Evolutionary conservation across 2,888 invertebrate species (phyloP).

Genomic region (Hymenopus coronatus): DNA sequence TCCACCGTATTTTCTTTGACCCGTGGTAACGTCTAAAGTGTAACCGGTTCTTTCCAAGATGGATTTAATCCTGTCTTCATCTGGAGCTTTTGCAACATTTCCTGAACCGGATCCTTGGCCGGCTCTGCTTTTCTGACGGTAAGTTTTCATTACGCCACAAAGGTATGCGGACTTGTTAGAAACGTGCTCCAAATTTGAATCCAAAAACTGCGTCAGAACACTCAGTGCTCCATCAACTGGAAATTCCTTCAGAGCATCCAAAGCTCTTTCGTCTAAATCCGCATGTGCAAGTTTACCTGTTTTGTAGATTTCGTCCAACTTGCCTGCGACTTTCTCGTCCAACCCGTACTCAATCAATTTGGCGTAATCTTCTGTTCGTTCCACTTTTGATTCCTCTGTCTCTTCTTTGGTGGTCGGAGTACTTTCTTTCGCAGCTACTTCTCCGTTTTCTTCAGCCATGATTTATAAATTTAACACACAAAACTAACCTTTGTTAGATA

Average conservation of each 20-base stretch:
- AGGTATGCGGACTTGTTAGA: slow-evolving; percentile 99
- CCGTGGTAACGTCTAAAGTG: slow-evolving; percentile 96
- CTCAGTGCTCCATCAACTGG: slow-evolving; percentile 91
- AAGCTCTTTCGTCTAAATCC: slow-evolving; percentile 95
- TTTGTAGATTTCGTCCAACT: slow-evolving; percentile 81
- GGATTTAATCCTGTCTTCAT: slow-evolving; percentile 89
- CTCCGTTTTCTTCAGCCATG: slow-evolving; percentile 86
- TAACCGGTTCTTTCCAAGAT: slow-evolving; percentile 96
- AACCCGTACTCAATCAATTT: slow-evolving; percentile 95
- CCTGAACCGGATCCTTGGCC: slow-evolving; percentile 54
- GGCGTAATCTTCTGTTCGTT: slow-evolving; percentile 86
- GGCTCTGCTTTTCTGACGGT: slow-evolving; percentile 84
- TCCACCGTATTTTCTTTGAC: slow-evolving; percentile 98
- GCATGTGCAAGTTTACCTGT: slow-evolving; percentile 86
- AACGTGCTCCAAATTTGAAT: slow-evolving; percentile 98
- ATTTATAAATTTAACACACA: slow-evolving; percentile 46
- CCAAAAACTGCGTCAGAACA: slow-evolving; percentile 94
- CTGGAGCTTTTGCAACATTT: slow-evolving; percentile 78
- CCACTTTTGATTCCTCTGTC: slow-evolving; percentile 60
- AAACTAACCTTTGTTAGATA: neutral
- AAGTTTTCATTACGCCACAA: slow-evolving; percentile 99
- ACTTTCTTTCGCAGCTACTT: slow-evolving; percentile 70
- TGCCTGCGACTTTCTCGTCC: slow-evolving; percentile 89
- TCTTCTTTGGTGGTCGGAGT: slow-evolving; percentile 54
- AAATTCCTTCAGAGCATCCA: slow-evolving; percentile 98